Conservation (phyloP, 2,113 vertebrate genomes). For the Petaurus breviceps region DNA sequence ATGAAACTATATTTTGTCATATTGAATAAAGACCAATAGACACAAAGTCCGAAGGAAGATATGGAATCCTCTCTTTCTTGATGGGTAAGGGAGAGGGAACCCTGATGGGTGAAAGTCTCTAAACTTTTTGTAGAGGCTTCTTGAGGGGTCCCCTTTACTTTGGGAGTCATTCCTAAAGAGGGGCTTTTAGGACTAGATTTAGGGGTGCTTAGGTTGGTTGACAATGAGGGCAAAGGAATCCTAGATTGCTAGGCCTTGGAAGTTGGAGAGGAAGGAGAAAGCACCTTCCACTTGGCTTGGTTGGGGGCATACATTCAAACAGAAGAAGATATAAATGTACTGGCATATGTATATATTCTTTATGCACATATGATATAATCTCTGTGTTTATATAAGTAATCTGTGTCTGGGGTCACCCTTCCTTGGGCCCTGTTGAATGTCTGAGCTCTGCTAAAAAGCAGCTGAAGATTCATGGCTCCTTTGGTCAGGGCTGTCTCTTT, state of each 20-base stretch:
- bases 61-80: conserved; percentile 61
- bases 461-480: background rate
- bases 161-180: background rate
- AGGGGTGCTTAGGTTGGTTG: background rate
- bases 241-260: background rate
- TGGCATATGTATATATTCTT: background rate
- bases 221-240: background rate
- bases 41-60: conserved; percentile 58
- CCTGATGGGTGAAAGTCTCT: conserved; percentile 23
- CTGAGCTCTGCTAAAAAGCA: background rate
- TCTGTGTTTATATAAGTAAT: background rate
- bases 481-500: background rate
- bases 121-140: background rate
- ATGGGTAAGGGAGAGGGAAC: conserved; percentile 35
- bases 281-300: background rate
- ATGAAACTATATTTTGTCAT: conserved; percentile 85
- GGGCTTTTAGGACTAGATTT: background rate
- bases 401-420: background rate
- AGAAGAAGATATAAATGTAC: background rate
- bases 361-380: background rate
- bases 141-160: background rate
- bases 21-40: conserved; percentile 82
- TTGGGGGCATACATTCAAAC: background rate
- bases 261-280: background rate
- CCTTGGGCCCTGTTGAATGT: background rate